Percentiles rank a stretch among this genome's conserved stretches.
These are phyloP conservation scores for Athalia rosae DNA, from an alignment of 2,888 invertebrate genomes.

Conservation along the genomic window DNA sequence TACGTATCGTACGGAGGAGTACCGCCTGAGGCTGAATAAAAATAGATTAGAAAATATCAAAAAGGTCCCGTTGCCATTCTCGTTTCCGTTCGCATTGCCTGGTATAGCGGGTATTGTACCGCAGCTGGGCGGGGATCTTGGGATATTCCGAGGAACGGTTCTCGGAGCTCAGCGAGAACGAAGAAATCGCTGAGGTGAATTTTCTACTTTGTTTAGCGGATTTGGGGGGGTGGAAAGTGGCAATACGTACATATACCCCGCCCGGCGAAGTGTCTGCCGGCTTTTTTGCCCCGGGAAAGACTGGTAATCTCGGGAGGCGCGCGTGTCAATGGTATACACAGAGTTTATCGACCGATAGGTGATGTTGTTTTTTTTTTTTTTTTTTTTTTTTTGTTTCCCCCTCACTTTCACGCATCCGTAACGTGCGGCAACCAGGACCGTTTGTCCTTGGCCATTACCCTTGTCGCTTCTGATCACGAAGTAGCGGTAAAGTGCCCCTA, in stretches of 20 bases:
- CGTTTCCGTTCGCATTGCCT: neutral
- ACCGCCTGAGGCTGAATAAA: constrained; percentile 22
- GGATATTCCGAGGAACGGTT: constrained; percentile 29
- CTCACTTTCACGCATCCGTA: constrained; percentile 16
- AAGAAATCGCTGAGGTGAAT: constrained; percentile 25
- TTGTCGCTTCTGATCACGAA: constrained; percentile 36
- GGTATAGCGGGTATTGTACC: constrained; percentile 18
- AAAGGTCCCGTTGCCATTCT: constrained; percentile 23
- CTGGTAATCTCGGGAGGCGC: constrained; percentile 11
- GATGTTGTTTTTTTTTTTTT: neutral
- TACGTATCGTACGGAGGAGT: constrained; percentile 30
- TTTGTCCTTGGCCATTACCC: constrained; percentile 30
- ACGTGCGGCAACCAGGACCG: neutral
- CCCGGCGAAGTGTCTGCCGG: neutral
- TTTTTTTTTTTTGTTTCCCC: neutral
- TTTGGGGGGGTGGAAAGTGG: constrained; percentile 25
- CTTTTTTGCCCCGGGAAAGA: neutral
- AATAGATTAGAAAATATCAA: constrained; percentile 41
- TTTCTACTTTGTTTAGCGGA: constrained; percentile 38
- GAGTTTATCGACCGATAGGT: constrained; percentile 20
- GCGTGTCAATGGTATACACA: constrained; percentile 22
- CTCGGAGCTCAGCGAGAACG: constrained; percentile 2
- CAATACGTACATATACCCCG: constrained; percentile 23
- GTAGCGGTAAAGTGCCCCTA: constrained; percentile 23
- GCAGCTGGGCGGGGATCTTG: constrained; percentile 3